phyloP scores from a whole-genome alignment of 2,113 vertebrate species.

The Corythoichthys haematopterus region DNA sequence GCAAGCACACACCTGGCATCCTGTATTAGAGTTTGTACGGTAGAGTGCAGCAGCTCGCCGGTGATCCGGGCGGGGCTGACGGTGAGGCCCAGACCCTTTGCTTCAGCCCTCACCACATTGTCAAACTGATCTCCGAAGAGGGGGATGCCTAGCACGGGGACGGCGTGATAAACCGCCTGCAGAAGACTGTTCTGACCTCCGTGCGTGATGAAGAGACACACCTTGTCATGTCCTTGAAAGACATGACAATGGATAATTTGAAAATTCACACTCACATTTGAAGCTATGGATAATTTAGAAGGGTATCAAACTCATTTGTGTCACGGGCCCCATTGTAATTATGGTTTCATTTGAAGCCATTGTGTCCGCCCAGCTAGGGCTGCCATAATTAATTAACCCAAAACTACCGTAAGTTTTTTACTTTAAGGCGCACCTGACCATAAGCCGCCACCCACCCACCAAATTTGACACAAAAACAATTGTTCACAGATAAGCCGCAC shows the following conservation, averaged over 20 bases:
- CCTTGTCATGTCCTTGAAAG: constrained; percentile 58
- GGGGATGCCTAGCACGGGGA: constrained; percentile 71
- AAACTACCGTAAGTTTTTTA: too few relatives aligned
- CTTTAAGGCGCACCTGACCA: too few relatives aligned
- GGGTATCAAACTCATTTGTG: too few relatives aligned
- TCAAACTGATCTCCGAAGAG: constrained; percentile 72
- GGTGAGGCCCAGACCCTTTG: constrained; percentile 61
- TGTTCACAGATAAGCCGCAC: too few relatives aligned
- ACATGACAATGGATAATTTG: neutral
- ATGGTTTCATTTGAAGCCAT: too few relatives aligned
- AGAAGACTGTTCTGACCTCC: constrained; percentile 72
- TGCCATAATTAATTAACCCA: too few relatives aligned
- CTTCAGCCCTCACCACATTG: constrained; percentile 61
- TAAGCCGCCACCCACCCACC: too few relatives aligned
- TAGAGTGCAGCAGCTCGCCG: constrained; percentile 47
- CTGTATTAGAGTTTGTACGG: constrained; percentile 57
- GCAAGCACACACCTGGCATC: constrained; percentile 55
- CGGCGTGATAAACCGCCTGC: constrained; percentile 69
- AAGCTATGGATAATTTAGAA: too few relatives aligned
- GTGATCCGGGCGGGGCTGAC: constrained; percentile 53
- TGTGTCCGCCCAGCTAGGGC: too few relatives aligned
- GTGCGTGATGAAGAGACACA: constrained; percentile 68
- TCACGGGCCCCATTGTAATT: too few relatives aligned
- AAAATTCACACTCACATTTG: neutral
- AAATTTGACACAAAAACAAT: too few relatives aligned